A percentile compares a stretch with the other conserved stretches of the same genome.
Conservation (phyloP, 2,113 vertebrate genomes). For the Nibea coibor region DNA sequence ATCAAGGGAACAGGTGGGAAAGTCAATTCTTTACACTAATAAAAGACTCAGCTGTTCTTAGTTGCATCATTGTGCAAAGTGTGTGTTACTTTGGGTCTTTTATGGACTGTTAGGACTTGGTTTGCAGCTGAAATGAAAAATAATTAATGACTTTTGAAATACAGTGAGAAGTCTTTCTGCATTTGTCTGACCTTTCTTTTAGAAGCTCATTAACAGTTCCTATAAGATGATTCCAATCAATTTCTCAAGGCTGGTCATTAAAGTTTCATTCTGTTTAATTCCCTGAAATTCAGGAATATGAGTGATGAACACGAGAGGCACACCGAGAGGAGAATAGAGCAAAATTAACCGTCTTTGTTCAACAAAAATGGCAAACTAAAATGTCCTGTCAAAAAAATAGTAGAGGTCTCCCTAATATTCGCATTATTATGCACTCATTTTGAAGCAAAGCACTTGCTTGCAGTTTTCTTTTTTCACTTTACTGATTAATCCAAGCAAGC, state of each 20-base stretch:
- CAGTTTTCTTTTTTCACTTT: background rate
- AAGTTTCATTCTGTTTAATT: conserved; percentile 5
- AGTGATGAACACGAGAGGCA: background rate
- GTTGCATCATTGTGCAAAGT: conserved; percentile 30
- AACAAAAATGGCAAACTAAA: background rate
- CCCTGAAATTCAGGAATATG: background rate
- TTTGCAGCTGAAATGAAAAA: conserved; percentile 1
- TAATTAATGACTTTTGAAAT: conserved; percentile 31
- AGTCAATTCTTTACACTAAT: conserved; percentile 2
- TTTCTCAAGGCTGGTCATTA: conserved; percentile 1
- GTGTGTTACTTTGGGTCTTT: conserved; percentile 30
- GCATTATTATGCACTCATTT: background rate
- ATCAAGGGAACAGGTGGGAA: conserved; percentile 35
- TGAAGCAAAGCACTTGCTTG: no score
- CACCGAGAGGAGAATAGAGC: background rate
- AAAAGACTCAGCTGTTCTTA: conserved; percentile 11
- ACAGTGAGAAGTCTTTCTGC: conserved; percentile 1
- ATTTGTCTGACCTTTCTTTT: background rate
- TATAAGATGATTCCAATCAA: conserved; percentile 1
- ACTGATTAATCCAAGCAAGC: no score
- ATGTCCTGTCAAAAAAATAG: background rate
- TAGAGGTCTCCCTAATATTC: background rate
- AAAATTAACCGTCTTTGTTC: background rate
- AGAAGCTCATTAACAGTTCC: background rate
- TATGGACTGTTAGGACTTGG: conserved; percentile 5